Conservation (phyloP, 2,888 invertebrate genomes). For the Ormyrus labotus region DNA sequence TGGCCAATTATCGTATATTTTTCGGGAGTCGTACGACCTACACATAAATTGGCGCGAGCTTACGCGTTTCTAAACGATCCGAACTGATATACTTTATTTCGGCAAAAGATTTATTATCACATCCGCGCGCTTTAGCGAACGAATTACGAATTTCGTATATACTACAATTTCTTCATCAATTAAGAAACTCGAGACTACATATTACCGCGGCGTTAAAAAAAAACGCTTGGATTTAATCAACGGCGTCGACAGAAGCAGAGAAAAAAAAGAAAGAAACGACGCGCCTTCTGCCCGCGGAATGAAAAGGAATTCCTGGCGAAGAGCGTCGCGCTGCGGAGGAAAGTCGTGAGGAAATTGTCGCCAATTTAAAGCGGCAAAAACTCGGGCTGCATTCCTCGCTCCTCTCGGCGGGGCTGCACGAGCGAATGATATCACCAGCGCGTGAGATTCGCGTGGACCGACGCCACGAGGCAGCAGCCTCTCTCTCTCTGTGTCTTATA, state of each 20-base stretch:
- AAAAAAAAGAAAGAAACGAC: neutral
- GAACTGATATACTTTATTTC: no score
- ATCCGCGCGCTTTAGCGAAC: no score
- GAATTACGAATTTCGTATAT: no score
- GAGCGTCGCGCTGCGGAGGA: neutral
- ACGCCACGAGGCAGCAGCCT: neutral
- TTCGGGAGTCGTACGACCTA: no score
- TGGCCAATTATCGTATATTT: slow-evolving; percentile 1
- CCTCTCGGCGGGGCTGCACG: neutral
- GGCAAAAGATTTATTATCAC: no score
- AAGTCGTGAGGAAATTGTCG: slow-evolving; percentile 47
- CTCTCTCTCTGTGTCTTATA: neutral
- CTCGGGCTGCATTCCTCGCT: slow-evolving; percentile 12
- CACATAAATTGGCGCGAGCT: no score
- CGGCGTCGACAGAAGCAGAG: no score
- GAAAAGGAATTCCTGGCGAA: slow-evolving; percentile 15
- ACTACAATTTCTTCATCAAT: no score
- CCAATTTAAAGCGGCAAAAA: slow-evolving; percentile 41
- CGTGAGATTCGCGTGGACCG: slow-evolving; percentile 38
- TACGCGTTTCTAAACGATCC: no score
- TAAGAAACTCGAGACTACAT: no score
- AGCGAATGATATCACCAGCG: slow-evolving; percentile 23
- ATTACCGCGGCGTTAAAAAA: no score
- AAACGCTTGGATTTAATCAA: no score
- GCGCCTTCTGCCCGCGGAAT: neutral